These are phyloP conservation scores for Notospermus geniculatus DNA, from an alignment of 1,140 invertebrate species.

Conservation along the genomic window DNA sequence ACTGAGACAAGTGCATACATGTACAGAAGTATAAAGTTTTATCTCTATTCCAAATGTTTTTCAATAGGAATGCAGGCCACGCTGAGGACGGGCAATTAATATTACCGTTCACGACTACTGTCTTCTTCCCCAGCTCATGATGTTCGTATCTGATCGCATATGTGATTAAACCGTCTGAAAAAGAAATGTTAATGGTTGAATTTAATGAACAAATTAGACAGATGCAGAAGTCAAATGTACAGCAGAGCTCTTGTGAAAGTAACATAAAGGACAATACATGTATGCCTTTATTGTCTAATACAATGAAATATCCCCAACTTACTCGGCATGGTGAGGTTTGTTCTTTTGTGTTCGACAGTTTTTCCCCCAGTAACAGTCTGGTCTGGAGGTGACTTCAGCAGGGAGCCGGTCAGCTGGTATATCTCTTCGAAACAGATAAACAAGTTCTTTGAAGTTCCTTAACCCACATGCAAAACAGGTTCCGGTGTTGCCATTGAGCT, in stretches of 20 bases:
- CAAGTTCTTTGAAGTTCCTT: slow-evolving; percentile 42
- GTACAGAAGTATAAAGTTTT: too few relatives aligned
- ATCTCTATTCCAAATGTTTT: too few relatives aligned
- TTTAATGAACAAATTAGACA: background rate
- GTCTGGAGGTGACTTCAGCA: slow-evolving; percentile 36
- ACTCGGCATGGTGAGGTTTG: slow-evolving; percentile 49
- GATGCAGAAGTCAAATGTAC: background rate
- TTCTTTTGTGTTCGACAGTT: slow-evolving; percentile 50
- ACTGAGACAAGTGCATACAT: too few relatives aligned
- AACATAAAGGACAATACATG: background rate
- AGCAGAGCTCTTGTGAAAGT: background rate
- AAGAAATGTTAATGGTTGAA: slow-evolving; percentile 11
- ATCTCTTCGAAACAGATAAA: slow-evolving; percentile 43
- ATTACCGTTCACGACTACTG: too few relatives aligned
- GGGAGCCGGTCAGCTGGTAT: slow-evolving; percentile 39
- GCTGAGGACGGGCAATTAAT: too few relatives aligned
- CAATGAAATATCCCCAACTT: slow-evolving; percentile 16
- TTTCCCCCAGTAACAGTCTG: slow-evolving; percentile 51
- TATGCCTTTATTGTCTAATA: background rate
- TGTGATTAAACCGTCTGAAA: slow-evolving; percentile 43
- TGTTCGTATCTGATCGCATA: slow-evolving; percentile 42
- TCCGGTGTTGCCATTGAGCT: slow-evolving; percentile 16
- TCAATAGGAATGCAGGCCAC: too few relatives aligned
- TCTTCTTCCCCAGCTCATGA: slow-evolving; percentile 8
- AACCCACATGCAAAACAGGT: slow-evolving; percentile 47